Base-by-base conservation (phyloP, 2,797 vertebrate species). In the Liasis olivaceus region DNA sequence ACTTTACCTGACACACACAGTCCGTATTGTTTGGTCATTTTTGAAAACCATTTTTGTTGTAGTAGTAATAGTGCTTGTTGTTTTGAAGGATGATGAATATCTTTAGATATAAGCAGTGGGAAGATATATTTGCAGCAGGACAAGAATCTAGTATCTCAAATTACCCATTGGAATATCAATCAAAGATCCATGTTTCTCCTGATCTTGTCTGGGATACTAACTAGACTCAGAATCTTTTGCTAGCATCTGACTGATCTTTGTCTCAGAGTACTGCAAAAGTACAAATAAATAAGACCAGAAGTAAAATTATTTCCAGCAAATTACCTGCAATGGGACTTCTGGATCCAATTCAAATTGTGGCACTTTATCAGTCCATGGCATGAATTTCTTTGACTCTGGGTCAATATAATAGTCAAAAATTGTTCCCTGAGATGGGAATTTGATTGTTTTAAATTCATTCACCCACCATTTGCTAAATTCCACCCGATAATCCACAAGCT, bases 391-490 rank as follows among this genome's bases (percentile, higher is more conserved):
- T 0, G 93, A 96, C n/a, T 97, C 94, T 0, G 97, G 95, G 20
- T 98, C 97, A 1, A 98, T 96, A 92, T 96, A 98, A 66, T 98
- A 98, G 95, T 98, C 98, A 14, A 98, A 98, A 91, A 98, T 69
- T 0, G 98, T 98, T 7, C 98, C 98, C 58, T 98, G 97, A 0
- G 92, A 96, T 47, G 98, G 98, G 86, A 98, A 96, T 96, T 98
- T 98, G 95, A 98, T 72, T 0, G 97, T 93, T 93, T 98, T 98
- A 84, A 98, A 98, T 24, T 98, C 97, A 0, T 96, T 94, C 93
- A 98, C n/a, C 98, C 98, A 98, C 98, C 98, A 98, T 9, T 93
- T 97, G 95, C 98, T 98, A 97, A 98, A 98, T 85, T 97, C 96
- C 0, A 97, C 95, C 0, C 97, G 97, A 5, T 98, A 96, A 85